These are phyloP conservation scores for Latrodectus elegans DNA, from an alignment of 2,888 invertebrate genomes.

Conservation along the genomic window DNA sequence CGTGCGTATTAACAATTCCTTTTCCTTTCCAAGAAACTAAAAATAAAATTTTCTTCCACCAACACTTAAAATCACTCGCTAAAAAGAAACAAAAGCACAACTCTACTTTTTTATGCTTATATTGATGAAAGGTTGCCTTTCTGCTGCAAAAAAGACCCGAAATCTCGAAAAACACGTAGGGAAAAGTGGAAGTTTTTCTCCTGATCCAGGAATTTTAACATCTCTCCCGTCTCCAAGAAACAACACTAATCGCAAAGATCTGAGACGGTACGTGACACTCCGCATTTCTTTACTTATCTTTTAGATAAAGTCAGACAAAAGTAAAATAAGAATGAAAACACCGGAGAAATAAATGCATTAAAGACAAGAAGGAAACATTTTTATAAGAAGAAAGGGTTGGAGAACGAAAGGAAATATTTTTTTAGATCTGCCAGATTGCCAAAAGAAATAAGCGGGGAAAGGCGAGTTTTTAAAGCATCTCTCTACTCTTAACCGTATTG, in stretches of 20 bases:
- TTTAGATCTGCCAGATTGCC: conserved; percentile 34
- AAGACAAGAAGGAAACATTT: conserved; percentile 8
- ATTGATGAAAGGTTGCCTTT: conserved; percentile 14
- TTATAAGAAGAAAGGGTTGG: conserved; percentile 17
- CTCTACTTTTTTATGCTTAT: not conserved
- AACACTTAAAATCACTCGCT: conserved; percentile 17
- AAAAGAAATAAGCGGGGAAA: conserved; percentile 22
- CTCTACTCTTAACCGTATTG: conserved; percentile 1
- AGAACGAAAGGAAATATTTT: conserved; percentile 9
- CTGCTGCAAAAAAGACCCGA: not conserved
- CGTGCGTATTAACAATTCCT: conserved; percentile 50
- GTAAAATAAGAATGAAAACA: not conserved
- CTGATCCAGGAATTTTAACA: conserved; percentile 53
- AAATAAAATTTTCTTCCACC: not conserved
- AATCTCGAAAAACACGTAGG: conserved; percentile 24
- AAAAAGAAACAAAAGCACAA: conserved; percentile 23
- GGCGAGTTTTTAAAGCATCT: not conserved
- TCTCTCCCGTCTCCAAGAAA: conserved; percentile 32
- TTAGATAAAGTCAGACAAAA: conserved; percentile 25
- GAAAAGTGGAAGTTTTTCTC: conserved; percentile 49
- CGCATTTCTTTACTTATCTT: not conserved
- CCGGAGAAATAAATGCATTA: not conserved
- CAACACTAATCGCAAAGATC: conserved; percentile 51
- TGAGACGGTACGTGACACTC: conserved; percentile 43
- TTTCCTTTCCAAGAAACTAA: conserved; percentile 7